Conservation (phyloP, 2,888 invertebrate species). For the Apeira syringaria region DNA sequence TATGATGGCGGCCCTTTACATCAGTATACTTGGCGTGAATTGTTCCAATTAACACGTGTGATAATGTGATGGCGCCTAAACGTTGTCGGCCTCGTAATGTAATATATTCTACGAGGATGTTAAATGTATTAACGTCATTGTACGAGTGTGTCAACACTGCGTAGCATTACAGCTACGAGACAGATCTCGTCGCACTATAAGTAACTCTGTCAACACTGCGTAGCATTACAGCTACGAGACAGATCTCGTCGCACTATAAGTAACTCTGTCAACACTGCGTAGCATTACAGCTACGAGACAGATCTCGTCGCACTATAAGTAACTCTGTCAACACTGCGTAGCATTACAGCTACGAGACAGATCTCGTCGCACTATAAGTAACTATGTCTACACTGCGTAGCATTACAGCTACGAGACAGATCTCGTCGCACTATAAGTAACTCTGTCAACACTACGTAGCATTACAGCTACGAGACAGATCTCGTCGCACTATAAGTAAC, state of each 20-base stretch:
- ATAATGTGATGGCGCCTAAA: constrained; percentile 41
- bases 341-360: background rate
- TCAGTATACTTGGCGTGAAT: constrained; percentile 37
- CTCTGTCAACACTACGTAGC: too few species aligned
- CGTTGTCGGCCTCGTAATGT: constrained; percentile 32
- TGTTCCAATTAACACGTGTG: constrained; percentile 49
- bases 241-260: background rate
- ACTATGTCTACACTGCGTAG: background rate
- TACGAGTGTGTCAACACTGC: background rate
- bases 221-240: background rate
- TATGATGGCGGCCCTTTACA: constrained; percentile 30
- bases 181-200: background rate
- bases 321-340: background rate
- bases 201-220: background rate
- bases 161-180: background rate
- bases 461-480: too few species aligned
- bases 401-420: too few species aligned
- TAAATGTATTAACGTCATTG: constrained; percentile 7
- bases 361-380: background rate
- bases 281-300: background rate
- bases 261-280: background rate
- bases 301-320: background rate
- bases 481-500: too few species aligned
- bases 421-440: too few species aligned
- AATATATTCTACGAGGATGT: background rate